Conservation (phyloP, 2,797 vertebrate species). For the Masticophis lateralis region DNA sequence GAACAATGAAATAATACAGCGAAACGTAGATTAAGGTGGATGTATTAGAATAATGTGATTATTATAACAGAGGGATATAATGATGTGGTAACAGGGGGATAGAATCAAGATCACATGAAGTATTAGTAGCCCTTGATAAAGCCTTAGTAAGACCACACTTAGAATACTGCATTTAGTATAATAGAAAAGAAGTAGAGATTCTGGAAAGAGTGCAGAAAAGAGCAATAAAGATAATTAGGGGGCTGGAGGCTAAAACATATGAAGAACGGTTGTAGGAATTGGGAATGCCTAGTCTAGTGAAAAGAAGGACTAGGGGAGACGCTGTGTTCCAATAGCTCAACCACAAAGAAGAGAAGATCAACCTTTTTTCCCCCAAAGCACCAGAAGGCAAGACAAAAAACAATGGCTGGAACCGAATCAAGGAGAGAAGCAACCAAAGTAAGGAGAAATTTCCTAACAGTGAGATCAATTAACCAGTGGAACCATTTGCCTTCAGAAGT, state of each 20-base stretch:
- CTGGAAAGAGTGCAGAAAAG: not conserved
- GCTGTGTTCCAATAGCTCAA: too few relatives aligned
- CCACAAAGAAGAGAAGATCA: not conserved
- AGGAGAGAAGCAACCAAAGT: not conserved
- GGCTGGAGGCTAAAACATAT: not conserved
- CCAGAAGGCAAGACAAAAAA: not conserved
- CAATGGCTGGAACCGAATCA: not conserved
- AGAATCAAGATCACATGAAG: not conserved
- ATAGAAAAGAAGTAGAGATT: not conserved
- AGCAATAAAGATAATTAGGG: not conserved
- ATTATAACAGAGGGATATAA: not conserved
- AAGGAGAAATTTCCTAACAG: not conserved
- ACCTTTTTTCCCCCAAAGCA: not conserved
- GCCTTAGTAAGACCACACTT: not conserved
- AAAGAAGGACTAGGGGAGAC: not conserved
- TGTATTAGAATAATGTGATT: not conserved
- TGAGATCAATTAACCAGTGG: not conserved
- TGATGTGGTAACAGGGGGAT: not conserved
- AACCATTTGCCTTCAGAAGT: not conserved
- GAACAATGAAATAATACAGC: not conserved
- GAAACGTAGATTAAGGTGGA: not conserved
- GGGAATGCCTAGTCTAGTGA: not conserved
- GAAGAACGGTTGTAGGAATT: not conserved
- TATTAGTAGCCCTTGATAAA: not conserved
- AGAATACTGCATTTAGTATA: not conserved